Base-by-base conservation (phyloP, 1,140 invertebrate species). In the Adoxophyes honmai region DNA sequence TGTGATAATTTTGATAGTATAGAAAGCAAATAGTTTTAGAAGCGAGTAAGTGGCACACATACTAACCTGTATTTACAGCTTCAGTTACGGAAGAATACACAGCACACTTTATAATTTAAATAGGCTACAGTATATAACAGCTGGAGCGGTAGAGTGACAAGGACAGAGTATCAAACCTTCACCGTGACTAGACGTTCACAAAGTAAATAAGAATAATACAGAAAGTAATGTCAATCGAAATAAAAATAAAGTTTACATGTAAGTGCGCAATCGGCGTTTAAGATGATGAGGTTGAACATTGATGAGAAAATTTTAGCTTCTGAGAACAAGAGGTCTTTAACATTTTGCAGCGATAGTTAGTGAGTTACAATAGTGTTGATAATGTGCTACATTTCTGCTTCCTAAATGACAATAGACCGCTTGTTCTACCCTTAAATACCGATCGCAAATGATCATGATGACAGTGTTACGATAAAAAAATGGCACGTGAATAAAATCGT, bases 151-250 rank as follows among this genome's bases (percentile, higher is more conserved):
- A 62, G 59, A 62, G 48, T 68, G 66, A 68, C 58, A 62, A 66
- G 60, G 60, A 60, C 21, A 74, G 60, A 81, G 83, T 88, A 88
- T 88, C 85, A 85, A 88, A 88, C 85, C 85, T 78, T 85, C 85
- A 88, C 85, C 85, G 75, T 78, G 74, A 79, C 73, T 79, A 82
- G 54, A 62, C 38, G 56, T 60, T 52, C 58, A 62, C 60, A 64
- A 57, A 54, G 33, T 55, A 59, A 57, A 55, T 36, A 55, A 44
- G 37, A n/a, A 52, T 61, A 57, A 64, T 55, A 34, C 34, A 60
- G 39, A 34, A 37, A 61, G 21, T 51, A n/a, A 39, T 13, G 60
- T 18, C 52, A 55, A n/a, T 39, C 38, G 14, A 55, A 38, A 48
- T 37, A 61, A 48, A 28, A 37, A 52, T 60, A 59, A 60, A 58